Evolutionary conservation across 1,140 invertebrate genomes (phyloP).

Genomic region (Procambarus virginalis): DNA sequence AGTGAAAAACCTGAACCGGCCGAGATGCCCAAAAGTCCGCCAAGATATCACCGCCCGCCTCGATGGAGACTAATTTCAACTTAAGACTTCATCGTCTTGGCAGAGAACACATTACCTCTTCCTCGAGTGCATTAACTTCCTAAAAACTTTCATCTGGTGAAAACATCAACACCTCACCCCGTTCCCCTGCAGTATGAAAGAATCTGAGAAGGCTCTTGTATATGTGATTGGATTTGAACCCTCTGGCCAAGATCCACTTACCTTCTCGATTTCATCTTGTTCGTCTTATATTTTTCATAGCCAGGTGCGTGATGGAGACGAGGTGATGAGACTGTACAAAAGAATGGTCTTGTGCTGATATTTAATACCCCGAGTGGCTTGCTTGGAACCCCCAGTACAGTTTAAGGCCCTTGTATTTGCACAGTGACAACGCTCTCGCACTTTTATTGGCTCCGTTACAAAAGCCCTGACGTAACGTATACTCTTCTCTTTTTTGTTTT

Average conservation of each 20-base stretch:
- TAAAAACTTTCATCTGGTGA: not conserved
- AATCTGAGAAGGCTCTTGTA: not conserved
- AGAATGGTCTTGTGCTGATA: constrained; percentile 12
- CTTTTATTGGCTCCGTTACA: too few relatives aligned
- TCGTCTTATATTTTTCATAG: constrained; percentile 10
- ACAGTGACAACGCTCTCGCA: too few relatives aligned
- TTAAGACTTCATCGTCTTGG: not conserved
- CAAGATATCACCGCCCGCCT: not conserved
- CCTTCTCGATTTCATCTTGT: constrained; percentile 12
- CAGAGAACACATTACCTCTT: not conserved
- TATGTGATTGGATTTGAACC: not conserved
- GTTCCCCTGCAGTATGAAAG: not conserved
- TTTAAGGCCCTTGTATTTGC: not conserved
- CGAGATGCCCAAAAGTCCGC: not conserved
- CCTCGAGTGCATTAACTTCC: not conserved
- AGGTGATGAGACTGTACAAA: constrained; percentile 6
- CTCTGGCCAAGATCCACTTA: constrained; percentile 5
- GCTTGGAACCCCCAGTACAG: not conserved
- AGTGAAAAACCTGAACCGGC: constrained; percentile 11
- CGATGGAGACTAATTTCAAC: not conserved
- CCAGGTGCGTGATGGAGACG: constrained; percentile 13
- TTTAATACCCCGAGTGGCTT: not conserved
- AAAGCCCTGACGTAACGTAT: too few relatives aligned
- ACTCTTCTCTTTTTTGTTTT: too few relatives aligned
- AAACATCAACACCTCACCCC: not conserved